phyloP scores from a whole-genome alignment of 2,113 vertebrate species.

The Siniperca knerii region DNA sequence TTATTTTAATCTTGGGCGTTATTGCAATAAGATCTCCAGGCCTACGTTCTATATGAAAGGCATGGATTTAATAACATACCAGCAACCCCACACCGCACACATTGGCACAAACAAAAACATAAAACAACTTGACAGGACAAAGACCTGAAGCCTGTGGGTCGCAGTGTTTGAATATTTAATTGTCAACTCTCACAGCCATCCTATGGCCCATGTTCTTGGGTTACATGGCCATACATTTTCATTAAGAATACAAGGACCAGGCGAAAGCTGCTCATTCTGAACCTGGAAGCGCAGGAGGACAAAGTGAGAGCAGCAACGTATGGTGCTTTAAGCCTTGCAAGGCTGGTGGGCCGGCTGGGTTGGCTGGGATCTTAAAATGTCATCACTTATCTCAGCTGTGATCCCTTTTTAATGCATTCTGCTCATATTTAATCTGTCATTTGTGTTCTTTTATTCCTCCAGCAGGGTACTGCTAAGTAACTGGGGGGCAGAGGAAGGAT shows the following conservation, averaged over 20 bases:
- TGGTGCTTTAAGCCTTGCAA: neutral
- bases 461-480: constrained; percentile 24
- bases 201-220: constrained; percentile 45
- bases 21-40: constrained; percentile 60
- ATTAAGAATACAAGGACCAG: constrained; percentile 26
- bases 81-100: constrained; percentile 31
- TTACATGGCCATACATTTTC: constrained; percentile 61
- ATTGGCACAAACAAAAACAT: constrained; percentile 20
- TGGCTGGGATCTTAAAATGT: constrained; percentile 27
- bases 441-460: constrained; percentile 53
- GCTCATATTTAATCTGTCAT: constrained; percentile 60
- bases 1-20: constrained; percentile 5
- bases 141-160: constrained; percentile 40
- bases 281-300: constrained; percentile 5
- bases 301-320: neutral
- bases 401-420: constrained; percentile 55
- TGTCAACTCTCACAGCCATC: constrained; percentile 14
- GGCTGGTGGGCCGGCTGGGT: constrained; percentile 4
- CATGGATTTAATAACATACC: constrained; percentile 45
- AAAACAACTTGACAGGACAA: constrained; percentile 35
- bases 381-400: constrained; percentile 39
- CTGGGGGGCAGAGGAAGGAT: constrained; percentile 6
- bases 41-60: constrained; percentile 12
- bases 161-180: constrained; percentile 73
- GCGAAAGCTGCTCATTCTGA: constrained; percentile 31